phyloP scores from a whole-genome alignment of 2,888 invertebrate species.

The Plebejus melissa region DNA sequence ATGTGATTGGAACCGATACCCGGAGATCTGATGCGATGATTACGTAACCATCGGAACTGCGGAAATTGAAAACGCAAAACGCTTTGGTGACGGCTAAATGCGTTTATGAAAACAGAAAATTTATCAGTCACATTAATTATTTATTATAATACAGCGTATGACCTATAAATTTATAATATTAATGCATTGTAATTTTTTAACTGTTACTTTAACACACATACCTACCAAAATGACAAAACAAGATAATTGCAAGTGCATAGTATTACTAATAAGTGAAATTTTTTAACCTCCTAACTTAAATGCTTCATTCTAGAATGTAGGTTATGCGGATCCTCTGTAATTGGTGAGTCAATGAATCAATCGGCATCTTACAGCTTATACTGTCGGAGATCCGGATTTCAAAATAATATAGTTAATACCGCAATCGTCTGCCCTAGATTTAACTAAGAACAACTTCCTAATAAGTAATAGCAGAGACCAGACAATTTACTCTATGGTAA shows the following conservation, averaged over 20 bases:
- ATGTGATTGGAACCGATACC: background rate
- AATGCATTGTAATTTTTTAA: too few relatives aligned
- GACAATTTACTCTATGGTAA: too few relatives aligned
- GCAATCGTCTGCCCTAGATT: background rate
- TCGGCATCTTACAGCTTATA: background rate
- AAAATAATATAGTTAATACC: background rate
- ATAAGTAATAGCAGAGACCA: too few relatives aligned
- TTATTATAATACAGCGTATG: too few relatives aligned
- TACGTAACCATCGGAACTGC: background rate
- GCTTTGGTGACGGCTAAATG: background rate
- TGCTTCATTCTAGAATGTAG: background rate
- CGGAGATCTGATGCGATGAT: background rate
- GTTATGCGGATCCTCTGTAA: background rate
- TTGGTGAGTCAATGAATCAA: conserved; percentile 7
- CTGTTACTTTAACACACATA: too few relatives aligned
- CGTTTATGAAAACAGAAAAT: background rate
- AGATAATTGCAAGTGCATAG: too few relatives aligned
- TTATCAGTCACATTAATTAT: too few relatives aligned
- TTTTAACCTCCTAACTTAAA: too few relatives aligned
- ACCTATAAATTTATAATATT: too few relatives aligned
- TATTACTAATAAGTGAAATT: too few relatives aligned
- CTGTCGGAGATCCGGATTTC: background rate
- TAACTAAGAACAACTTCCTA: background rate
- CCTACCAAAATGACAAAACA: too few relatives aligned
- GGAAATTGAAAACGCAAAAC: background rate